Evolutionary conservation across 2,888 invertebrate species (phyloP), one percentile per base, ranked within the genome.

Genomic region (Euspilapteryx auroguttella): DNA sequence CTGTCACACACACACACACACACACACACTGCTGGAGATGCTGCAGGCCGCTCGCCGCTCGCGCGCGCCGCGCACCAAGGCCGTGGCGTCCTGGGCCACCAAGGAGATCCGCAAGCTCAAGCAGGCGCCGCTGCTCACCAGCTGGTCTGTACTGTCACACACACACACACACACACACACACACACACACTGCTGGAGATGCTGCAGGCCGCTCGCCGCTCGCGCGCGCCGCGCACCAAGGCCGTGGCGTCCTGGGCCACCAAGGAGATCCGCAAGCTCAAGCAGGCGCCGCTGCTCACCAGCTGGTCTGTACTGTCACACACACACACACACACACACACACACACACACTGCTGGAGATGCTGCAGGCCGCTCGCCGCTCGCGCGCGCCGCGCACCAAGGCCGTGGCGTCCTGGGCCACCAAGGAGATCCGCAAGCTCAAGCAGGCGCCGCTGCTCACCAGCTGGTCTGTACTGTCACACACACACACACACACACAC

Each of bases 91-190:
- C 43, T 99, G 98, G 98, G 97, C 97, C 36, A 83, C 87, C 35
- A 95, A 95, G 78, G 96, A 96, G 77, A 86, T 99, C 50, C 86
- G 92, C 49, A 93, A 90, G 73, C 79, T 94, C 54, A 94, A 91
- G 71, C 85, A 79, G 44, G 75, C 79, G 37, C 53, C 71, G 37
- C 71, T 76, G 21, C 65, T 76, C 33, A 64, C 77, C 37, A 82
- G 82, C 78, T 83, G 82, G 83, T 82, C 35, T 66, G 68, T 47
- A 29, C 14, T 17, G 4, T n/a, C 7, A 20, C n/a, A 8, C n/a
- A 7, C 22, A 6, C 8, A 27, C 14, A 7, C 9, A 13, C 13
- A 8, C 10, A 6, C n/a, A n/a, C n/a, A n/a, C n/a, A n/a, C n/a
- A n/a, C n/a, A n/a, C n/a, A n/a, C n/a, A n/a, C 86, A 24, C 87